Evolutionary conservation across 2,113 vertebrate species (phyloP), one percentile per base, ranked within the genome.

Genomic region (Mus spicilegus): DNA sequence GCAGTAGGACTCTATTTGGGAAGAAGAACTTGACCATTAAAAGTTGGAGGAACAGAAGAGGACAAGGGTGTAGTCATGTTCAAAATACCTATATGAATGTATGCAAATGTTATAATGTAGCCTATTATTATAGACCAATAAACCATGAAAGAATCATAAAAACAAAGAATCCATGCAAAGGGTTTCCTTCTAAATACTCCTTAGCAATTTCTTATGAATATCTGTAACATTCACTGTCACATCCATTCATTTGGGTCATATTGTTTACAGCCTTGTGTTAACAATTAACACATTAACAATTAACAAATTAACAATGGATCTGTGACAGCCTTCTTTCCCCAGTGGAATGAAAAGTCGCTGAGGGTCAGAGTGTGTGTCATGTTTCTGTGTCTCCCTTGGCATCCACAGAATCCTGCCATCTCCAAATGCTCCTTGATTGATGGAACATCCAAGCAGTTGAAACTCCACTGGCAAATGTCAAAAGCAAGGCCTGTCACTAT

Each of bases 361-460:
- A 1, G 56, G 75, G 63, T 96, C 95, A 89, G 82, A 75, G 3
- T 76, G 73, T 42, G 33, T 75, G 46, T 80, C n/a, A 51, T 6
- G 33, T 51, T 90, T 94, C 80, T 22, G 1, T 42, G 33, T 39
- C 46, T 51, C 5, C 67, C 12, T 46, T 1, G 17, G 87, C 54
- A 67, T 90, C 22, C 2, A 20, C 42, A 87, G 80, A 76, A 49
- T 69, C n/a, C 20, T 14, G 6, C 75, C 56, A 61, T 96, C 58
- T 92, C 54, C 51, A 92, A 91, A 85, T 20, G 12, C 7, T 92
- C 16, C 22, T 2, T 91, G 93, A 94, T 70, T 91, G 63, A 94
- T 3, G 17, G 26, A 84, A n/a, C 30, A 63, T 58, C 78, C 67
- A 70, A 70, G 33, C 39, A 85, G 70, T 46, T 54, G 51, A 85